phyloP scores from a whole-genome alignment of 2,113 vertebrate species.

The Oenanthe oenanthe region DNA sequence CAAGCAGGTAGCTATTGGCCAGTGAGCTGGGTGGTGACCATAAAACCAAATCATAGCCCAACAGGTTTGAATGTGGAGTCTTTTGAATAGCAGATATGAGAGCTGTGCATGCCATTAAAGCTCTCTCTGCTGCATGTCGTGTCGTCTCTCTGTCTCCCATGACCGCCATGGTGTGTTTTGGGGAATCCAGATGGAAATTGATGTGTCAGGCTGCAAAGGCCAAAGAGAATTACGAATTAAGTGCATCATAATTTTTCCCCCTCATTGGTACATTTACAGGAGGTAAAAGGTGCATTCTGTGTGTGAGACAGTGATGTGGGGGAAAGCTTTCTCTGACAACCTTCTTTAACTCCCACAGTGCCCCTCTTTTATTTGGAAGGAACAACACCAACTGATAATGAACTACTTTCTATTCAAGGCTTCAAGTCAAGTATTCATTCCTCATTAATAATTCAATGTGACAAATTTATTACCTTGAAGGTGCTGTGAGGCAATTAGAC shows the following conservation, averaged over 20 bases:
- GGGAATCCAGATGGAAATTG: neutral
- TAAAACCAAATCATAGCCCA: too few species aligned
- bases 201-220: conserved; percentile 9
- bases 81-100: too few species aligned
- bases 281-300: neutral
- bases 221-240: conserved; percentile 29
- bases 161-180: neutral
- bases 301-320: conserved; percentile 6
- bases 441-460: conserved; percentile 85
- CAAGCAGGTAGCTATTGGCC: too few species aligned
- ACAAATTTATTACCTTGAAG: conserved; percentile 85
- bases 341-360: conserved; percentile 37
- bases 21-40: too few species aligned
- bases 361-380: conserved; percentile 64
- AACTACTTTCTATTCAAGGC: conserved; percentile 79
- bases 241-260: neutral
- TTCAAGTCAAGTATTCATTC: conserved; percentile 79
- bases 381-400: conserved; percentile 75
- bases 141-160: too few species aligned
- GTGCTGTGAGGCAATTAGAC: conserved; percentile 81
- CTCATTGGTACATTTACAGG: neutral
- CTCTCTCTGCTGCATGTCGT: too few species aligned
- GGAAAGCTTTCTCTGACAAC: conserved; percentile 41
- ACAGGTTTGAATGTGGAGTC: too few species aligned
- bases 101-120: too few species aligned